A percentile compares a stretch with the other conserved stretches of the same genome.
phyloP scores from a whole-genome alignment of 2,888 invertebrate species.

The Eupeodes latifasciatus region DNA sequence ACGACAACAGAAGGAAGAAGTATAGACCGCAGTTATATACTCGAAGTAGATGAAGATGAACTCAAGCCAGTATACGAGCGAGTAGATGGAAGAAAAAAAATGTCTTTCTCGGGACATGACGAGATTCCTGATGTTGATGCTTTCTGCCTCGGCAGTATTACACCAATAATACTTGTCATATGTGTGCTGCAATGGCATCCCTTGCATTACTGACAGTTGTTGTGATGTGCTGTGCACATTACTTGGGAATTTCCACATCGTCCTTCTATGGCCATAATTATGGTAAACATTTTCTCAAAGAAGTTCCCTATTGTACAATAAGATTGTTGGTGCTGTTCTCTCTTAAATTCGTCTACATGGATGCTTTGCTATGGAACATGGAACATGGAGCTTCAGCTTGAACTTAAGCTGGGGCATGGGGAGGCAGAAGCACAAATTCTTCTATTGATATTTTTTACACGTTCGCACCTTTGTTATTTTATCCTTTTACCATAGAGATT shows the following conservation, averaged over 20 bases:
- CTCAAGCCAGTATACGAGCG: not conserved
- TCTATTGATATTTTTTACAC: slow-evolving; percentile 71
- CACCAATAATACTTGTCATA: slow-evolving; percentile 66
- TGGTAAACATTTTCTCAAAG: slow-evolving; percentile 73
- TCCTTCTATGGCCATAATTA: slow-evolving; percentile 69
- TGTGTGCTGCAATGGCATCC: slow-evolving; percentile 59
- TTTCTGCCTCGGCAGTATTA: slow-evolving; percentile 33
- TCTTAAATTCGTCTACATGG: slow-evolving; percentile 42
- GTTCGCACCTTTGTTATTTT: slow-evolving; percentile 61
- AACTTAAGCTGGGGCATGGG: not conserved
- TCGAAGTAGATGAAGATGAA: slow-evolving; percentile 8
- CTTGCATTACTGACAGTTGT: slow-evolving; percentile 19
- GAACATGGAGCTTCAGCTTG: not conserved
- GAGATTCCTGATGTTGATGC: slow-evolving; percentile 64
- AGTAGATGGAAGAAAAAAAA: slow-evolving; percentile 9
- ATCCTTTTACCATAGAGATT: not conserved
- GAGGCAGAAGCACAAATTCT: slow-evolving; percentile 21
- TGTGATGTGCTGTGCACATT: slow-evolving; percentile 5
- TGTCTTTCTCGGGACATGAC: slow-evolving; percentile 58
- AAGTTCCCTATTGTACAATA: slow-evolving; percentile 50
- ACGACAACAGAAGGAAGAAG: slow-evolving; percentile 4
- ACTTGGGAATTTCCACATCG: slow-evolving; percentile 53
- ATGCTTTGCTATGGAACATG: slow-evolving; percentile 4
- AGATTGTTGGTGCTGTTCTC: slow-evolving; percentile 55
- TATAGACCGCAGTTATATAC: not conserved